Conservation (phyloP, 2,888 invertebrate genomes). For the Ophioninae sp. region DNA sequence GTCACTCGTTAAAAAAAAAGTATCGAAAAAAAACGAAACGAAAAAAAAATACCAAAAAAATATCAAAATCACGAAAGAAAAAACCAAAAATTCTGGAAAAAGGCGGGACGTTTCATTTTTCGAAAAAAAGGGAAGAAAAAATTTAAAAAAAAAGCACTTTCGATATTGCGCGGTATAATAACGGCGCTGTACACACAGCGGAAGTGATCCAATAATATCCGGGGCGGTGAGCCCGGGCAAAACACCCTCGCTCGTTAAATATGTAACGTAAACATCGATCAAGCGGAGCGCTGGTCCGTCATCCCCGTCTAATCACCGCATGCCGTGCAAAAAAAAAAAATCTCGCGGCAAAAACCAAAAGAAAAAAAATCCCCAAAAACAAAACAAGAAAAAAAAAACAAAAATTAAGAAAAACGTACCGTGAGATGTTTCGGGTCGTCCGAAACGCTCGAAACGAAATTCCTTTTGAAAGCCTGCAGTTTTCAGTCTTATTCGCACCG, state of each 20-base stretch:
- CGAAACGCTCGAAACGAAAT: neutral
- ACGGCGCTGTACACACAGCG: slow-evolving; percentile 4
- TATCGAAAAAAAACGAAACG: too few species aligned
- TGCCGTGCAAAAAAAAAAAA: too few species aligned
- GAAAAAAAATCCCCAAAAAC: neutral
- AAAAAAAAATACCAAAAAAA: too few species aligned
- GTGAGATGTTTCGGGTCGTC: neutral
- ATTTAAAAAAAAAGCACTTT: too few species aligned
- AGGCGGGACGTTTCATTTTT: too few species aligned
- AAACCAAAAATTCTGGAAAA: too few species aligned
- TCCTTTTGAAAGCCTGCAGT: too few species aligned
- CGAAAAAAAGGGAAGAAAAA: too few species aligned
- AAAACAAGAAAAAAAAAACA: neutral
- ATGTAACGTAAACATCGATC: slow-evolving; percentile 62
- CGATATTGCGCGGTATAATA: slow-evolving; percentile 5
- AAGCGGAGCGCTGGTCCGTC: slow-evolving; percentile 30
- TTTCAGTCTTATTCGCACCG: neutral
- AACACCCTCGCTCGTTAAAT: slow-evolving; percentile 59
- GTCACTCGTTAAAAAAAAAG: too few species aligned
- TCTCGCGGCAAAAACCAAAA: too few species aligned
- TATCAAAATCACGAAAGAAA: too few species aligned
- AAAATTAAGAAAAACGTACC: neutral
- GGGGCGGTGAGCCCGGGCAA: slow-evolving; percentile 60
- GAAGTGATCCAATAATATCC: slow-evolving; percentile 54
- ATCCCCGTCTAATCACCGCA: neutral